Percentiles rank a stretch among this genome's conserved stretches.
phyloP scores from a whole-genome alignment of 2,888 invertebrate genomes.

The Cyaniris semiargus region DNA sequence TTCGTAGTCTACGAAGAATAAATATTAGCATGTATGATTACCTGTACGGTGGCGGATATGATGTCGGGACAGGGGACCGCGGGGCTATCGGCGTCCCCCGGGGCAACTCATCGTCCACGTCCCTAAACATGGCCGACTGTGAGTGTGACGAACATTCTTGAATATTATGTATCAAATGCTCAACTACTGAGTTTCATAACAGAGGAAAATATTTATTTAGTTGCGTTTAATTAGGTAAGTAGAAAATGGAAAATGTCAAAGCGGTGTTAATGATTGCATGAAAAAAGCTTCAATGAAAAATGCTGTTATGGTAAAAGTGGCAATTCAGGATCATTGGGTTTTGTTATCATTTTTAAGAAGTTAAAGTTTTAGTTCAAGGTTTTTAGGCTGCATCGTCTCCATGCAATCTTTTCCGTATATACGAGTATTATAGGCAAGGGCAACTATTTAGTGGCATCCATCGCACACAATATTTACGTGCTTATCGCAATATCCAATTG shows the following conservation, averaged over 20 bases:
- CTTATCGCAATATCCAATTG: neutral
- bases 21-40: too few species aligned
- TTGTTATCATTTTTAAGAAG: neutral
- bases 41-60: conserved; percentile 73
- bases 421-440: neutral
- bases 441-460: neutral
- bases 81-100: conserved; percentile 62
- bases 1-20: too few species aligned
- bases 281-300: conserved; percentile 25
- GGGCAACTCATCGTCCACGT: conserved; percentile 66
- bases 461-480: neutral
- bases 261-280: neutral
- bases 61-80: conserved; percentile 65
- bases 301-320: conserved; percentile 5
- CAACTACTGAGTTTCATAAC: neutral
- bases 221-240: neutral
- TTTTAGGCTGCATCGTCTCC: neutral
- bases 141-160: conserved; percentile 22
- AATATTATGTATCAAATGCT: conserved; percentile 20
- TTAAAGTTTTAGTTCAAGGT: neutral
- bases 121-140: conserved; percentile 54
- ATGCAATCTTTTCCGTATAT: neutral
- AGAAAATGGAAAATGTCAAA: neutral
- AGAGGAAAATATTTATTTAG: neutral
- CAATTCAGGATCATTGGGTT: neutral